Evolutionary conservation across 2,113 vertebrate species (phyloP).

Genomic region (Silurus glanis): DNA sequence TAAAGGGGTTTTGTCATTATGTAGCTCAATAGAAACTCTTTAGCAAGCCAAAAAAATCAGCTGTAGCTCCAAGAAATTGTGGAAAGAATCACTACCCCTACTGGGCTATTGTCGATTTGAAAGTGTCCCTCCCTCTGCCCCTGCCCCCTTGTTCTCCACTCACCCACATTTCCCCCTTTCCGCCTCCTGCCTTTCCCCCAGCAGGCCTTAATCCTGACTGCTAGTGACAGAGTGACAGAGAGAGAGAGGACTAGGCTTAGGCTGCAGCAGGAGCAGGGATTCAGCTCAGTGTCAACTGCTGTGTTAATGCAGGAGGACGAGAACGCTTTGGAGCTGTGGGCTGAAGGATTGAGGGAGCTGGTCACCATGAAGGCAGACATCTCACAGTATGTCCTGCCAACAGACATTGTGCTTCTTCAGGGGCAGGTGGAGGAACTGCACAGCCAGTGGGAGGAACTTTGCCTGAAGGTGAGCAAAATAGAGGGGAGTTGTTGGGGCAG

Average conservation of each 20-base stretch:
- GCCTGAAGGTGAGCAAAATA: constrained; percentile 69
- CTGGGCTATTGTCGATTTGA: constrained; percentile 43
- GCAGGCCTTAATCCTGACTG: constrained; percentile 77
- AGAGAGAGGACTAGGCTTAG: constrained; percentile 37
- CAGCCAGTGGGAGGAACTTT: constrained; percentile 77
- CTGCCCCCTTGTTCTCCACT: constrained; percentile 69
- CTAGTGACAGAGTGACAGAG: constrained; percentile 68
- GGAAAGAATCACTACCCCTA: constrained; percentile 40
- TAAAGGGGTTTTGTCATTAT: constrained; percentile 11
- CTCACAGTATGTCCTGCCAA: constrained; percentile 71
- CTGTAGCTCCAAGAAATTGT: constrained; percentile 29
- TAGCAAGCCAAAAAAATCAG: neutral
- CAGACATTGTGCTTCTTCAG: constrained; percentile 78
- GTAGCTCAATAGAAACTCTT: constrained; percentile 14
- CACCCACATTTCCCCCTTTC: constrained; percentile 52
- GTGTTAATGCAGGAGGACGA: constrained; percentile 85
- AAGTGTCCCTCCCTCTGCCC: constrained; percentile 56
- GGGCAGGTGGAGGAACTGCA: constrained; percentile 83
- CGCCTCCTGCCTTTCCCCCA: constrained; percentile 67
- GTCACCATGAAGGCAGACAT: constrained; percentile 78
- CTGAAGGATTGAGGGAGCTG: constrained; percentile 74
- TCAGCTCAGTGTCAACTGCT: constrained; percentile 45
- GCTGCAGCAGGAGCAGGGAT: constrained; percentile 50
- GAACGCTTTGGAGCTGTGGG: constrained; percentile 78
- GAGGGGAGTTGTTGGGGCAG: constrained; percentile 44